Evolutionary conservation across 2,113 vertebrate genomes (phyloP).

Genomic region (Theristicus caerulescens): DNA sequence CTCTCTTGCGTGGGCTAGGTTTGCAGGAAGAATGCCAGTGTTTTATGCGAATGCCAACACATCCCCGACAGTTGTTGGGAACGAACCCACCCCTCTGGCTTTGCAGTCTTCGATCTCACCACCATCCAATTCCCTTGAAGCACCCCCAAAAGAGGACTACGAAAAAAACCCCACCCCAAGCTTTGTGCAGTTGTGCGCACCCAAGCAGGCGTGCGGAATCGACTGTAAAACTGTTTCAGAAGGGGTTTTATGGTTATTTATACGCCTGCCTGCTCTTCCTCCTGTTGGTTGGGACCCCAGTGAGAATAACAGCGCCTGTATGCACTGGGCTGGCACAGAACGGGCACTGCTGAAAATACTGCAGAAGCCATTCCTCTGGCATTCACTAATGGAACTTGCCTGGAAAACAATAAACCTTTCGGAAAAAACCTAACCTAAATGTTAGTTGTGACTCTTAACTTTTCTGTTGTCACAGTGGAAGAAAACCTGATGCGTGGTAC

Average conservation of each 20-base stretch:
- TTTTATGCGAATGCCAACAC: neutral
- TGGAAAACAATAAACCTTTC: neutral
- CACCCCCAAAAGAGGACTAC: fast-evolving
- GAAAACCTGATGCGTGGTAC: neutral
- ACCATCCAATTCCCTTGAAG: neutral
- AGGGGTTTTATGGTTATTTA: neutral
- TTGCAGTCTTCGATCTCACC: neutral
- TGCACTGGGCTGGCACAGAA: neutral
- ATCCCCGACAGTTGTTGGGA: neutral
- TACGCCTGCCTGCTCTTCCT: neutral
- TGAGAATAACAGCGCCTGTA: neutral
- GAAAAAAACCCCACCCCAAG: fast-evolving
- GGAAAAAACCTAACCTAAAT: neutral
- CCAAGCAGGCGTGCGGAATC: neutral
- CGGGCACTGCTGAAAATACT: neutral
- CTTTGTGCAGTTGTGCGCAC: fast-evolving
- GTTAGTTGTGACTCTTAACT: neutral
- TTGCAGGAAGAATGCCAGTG: neutral
- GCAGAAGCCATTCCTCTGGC: neutral
- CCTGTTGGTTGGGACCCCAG: neutral
- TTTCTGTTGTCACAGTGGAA: neutral
- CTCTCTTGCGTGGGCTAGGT: neutral
- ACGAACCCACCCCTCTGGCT: neutral
- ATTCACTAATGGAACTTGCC: neutral
- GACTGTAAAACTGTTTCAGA: neutral